Conservation (phyloP, 2,113 vertebrate species). For the Engystomops pustulosus region DNA sequence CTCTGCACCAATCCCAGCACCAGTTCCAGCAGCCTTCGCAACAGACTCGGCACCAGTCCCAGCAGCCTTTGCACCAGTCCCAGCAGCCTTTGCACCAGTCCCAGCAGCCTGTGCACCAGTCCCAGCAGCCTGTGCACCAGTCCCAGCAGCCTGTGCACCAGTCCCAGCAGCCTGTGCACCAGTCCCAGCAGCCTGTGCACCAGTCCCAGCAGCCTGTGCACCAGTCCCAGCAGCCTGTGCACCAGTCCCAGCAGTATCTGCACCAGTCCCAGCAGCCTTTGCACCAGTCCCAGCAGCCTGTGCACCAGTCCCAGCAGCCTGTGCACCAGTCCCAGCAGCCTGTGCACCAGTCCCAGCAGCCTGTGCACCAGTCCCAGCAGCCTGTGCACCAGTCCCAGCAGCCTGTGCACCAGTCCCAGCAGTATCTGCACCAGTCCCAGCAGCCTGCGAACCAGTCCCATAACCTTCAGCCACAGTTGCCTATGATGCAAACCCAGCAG, state of each 20-base stretch:
- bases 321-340: neutral
- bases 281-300: slow-evolving; percentile 34
- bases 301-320: neutral
- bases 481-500: too few relatives aligned
- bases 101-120: slow-evolving; percentile 52
- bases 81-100: neutral
- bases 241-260: slow-evolving; percentile 29
- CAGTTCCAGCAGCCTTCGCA: neutral
- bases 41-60: slow-evolving; percentile 52
- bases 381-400: slow-evolving; percentile 48
- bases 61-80: neutral
- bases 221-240: slow-evolving; percentile 29
- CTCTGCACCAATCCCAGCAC: too few relatives aligned
- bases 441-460: slow-evolving; percentile 28
- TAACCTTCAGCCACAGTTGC: slow-evolving; percentile 12
- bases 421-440: slow-evolving; percentile 27
- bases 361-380: slow-evolving; percentile 49
- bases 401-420: slow-evolving; percentile 38
- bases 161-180: slow-evolving; percentile 61
- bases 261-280: slow-evolving; percentile 55
- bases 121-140: neutral
- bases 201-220: slow-evolving; percentile 35
- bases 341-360: slow-evolving; percentile 36
- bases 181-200: slow-evolving; percentile 62
- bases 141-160: slow-evolving; percentile 51